These are phyloP conservation scores for Cyprinodon variegatus DNA, from an alignment of 2,113 vertebrate species.

Conservation along the genomic window DNA sequence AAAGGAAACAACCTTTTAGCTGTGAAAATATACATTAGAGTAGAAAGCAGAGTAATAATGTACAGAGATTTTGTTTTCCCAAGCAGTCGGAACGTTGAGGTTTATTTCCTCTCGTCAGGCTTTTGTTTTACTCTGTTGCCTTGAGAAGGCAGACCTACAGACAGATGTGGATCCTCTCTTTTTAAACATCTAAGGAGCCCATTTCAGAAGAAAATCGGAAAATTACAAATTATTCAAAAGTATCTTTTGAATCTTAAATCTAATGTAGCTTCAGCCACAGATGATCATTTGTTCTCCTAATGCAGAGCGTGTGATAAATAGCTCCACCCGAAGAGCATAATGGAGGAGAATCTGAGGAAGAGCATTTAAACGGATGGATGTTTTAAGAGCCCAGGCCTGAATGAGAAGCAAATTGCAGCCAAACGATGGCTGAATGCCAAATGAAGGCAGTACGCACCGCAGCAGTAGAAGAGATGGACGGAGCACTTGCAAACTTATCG, in stretches of 20 bases:
- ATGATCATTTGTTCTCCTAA: constrained; percentile 10
- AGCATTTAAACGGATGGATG: constrained; percentile 63
- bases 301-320: neutral
- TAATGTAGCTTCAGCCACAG: neutral
- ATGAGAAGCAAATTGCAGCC: constrained; percentile 35
- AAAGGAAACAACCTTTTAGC: too few relatives aligned
- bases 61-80: too few relatives aligned
- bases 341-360: constrained; percentile 38
- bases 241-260: too few relatives aligned
- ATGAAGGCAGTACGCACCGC: constrained; percentile 21
- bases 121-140: too few relatives aligned
- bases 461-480: constrained; percentile 50
- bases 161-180: too few relatives aligned
- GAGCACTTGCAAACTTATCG: constrained; percentile 65
- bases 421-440: constrained; percentile 16
- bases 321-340: constrained; percentile 17
- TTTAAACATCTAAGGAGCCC: too few relatives aligned
- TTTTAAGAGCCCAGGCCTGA: constrained; percentile 47
- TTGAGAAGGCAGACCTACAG: too few relatives aligned
- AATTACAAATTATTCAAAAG: neutral
- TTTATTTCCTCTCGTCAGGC: too few relatives aligned
- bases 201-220: too few relatives aligned
- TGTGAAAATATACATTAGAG: too few relatives aligned
- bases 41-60: too few relatives aligned
- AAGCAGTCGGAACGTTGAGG: too few relatives aligned